phyloP scores from a whole-genome alignment of 2,113 vertebrate species.

The Protobothrops mucrosquamatus region DNA sequence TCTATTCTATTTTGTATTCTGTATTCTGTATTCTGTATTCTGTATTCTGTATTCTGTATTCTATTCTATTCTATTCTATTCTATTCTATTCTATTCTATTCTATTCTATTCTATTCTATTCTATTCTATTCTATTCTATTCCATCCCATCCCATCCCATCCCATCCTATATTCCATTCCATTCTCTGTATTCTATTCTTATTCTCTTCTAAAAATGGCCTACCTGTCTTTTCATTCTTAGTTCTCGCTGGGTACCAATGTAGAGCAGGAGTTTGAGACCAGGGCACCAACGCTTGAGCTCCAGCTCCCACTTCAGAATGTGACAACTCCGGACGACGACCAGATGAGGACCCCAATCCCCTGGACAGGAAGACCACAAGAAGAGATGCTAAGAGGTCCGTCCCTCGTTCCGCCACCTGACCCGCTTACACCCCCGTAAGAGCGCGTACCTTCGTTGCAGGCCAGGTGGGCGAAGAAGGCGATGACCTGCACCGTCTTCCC shows the following conservation, averaged over 20 bases:
- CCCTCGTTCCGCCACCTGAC: too few species aligned
- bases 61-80: too few species aligned
- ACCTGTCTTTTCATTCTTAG: slow-evolving; percentile 85
- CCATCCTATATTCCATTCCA: too few species aligned
- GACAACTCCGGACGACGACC: slow-evolving; percentile 86
- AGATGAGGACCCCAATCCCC: slow-evolving; percentile 92
- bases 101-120: too few species aligned
- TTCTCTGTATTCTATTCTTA: too few species aligned
- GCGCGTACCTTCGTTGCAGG: slow-evolving; percentile 81
- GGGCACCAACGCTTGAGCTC: slow-evolving; percentile 94
- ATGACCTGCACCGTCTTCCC: slow-evolving; percentile 92
- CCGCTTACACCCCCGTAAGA: not conserved
- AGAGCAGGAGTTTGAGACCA: slow-evolving; percentile 86
- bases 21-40: too few species aligned
- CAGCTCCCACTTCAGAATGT: slow-evolving; percentile 88
- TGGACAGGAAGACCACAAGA: slow-evolving; percentile 36
- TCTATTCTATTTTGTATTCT: too few species aligned
- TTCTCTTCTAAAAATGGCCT: slow-evolving; percentile 2
- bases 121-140: too few species aligned
- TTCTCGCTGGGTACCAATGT: slow-evolving; percentile 82
- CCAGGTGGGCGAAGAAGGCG: slow-evolving; percentile 88
- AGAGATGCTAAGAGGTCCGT: not conserved
- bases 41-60: too few species aligned
- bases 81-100: too few species aligned
- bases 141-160: too few species aligned